Evolutionary conservation across 2,113 vertebrate genomes (phyloP).

Genomic region (Struthidea cinerea): DNA sequence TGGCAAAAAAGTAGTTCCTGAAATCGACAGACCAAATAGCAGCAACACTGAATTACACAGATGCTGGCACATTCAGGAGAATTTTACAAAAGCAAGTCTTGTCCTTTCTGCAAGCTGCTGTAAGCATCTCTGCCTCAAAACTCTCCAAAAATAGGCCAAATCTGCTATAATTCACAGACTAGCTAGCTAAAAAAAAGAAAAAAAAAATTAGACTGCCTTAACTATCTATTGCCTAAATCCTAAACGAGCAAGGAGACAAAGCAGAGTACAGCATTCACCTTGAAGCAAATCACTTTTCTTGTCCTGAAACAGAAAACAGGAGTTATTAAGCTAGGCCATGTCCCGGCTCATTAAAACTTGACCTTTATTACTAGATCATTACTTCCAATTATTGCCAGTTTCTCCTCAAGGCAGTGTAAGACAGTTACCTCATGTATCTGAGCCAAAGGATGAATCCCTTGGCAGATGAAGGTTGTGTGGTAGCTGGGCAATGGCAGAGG

Average conservation of each 20-base stretch:
- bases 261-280: neutral
- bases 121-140: constrained; percentile 11
- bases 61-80: neutral
- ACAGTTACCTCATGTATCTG: neutral
- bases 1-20: neutral
- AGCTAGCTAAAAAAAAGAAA: neutral
- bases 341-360: rapidly evolving
- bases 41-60: neutral
- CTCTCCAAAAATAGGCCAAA: neutral
- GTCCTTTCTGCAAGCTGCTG: neutral
- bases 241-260: neutral
- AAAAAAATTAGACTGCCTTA: neutral
- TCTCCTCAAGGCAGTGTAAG: neutral
- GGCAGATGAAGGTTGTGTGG: neutral
- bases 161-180: neutral
- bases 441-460: neutral
- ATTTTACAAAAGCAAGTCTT: neutral
- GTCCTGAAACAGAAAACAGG: neutral
- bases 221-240: neutral
- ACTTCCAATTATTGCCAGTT: neutral
- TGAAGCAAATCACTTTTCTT: neutral
- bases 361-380: neutral
- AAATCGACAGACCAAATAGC: neutral
- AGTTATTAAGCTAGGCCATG: neutral
- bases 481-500: neutral